Conservation (phyloP, 2,888 invertebrate species). For the Metalampra italica region DNA sequence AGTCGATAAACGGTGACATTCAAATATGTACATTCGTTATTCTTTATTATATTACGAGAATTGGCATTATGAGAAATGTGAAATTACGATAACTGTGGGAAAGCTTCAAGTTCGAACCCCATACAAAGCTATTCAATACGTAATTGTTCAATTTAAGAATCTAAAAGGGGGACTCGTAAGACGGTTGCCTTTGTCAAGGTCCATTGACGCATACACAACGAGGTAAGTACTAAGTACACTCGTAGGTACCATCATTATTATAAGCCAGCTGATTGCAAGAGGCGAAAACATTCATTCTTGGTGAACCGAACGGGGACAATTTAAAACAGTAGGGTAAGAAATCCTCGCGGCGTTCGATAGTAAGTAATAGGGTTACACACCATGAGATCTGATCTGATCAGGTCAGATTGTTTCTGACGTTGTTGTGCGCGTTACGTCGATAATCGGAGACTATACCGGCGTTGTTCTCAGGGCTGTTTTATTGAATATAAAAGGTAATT, state of each 20-base stretch:
- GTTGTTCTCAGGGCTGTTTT: too few species aligned
- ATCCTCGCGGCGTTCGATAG: not conserved
- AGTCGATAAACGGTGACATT: not conserved
- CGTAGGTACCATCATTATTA: not conserved
- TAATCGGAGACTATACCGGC: too few species aligned
- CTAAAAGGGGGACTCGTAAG: slow-evolving; percentile 17
- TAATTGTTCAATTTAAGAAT: slow-evolving; percentile 15
- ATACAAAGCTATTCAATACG: not conserved
- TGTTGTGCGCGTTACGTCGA: too few species aligned
- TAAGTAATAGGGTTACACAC: not conserved
- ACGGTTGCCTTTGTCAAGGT: slow-evolving; percentile 17
- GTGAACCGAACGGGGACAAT: not conserved
- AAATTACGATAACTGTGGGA: not conserved
- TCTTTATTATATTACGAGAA: not conserved
- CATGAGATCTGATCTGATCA: too few species aligned
- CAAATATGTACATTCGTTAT: not conserved
- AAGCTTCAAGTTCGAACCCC: not conserved
- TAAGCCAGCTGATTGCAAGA: not conserved
- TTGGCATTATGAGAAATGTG: too few species aligned
- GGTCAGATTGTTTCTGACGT: too few species aligned
- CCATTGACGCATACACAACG: slow-evolving; percentile 15
- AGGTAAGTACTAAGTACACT: not conserved
- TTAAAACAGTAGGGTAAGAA: slow-evolving; percentile 5
- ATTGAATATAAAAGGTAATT: too few species aligned
- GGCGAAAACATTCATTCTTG: not conserved